Base-by-base conservation (phyloP, 2,888 invertebrate species). In the Chirona hameri region DNA sequence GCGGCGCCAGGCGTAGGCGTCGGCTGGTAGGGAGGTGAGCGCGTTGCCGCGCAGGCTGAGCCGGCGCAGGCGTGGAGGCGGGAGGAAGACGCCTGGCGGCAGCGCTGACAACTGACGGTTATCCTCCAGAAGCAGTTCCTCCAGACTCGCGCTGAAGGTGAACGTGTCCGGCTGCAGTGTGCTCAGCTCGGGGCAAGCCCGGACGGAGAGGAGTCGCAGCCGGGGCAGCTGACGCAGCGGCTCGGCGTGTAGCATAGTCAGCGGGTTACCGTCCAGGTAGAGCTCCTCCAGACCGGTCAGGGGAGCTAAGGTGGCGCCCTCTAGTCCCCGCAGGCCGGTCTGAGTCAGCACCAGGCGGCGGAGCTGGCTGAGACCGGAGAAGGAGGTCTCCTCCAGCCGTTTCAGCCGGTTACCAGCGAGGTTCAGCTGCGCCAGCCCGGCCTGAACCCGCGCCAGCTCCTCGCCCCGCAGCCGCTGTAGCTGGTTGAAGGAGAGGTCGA, bases 151-250 rank as follows among this genome's bases (percentile, higher is more conserved):
- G 88, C 95, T 95, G 89, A 95, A 95, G 84, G 93, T 93, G 87
- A 95, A 95, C 82, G 95, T 93, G 88, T 94, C 89, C 39, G 93
- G 91, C 88, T 95, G 93, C 86, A 95, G 92, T 87, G 90, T 91
- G 85, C 90, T 90, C 85, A 95, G 87, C 85, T 91, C 90, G 86
- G 91, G 91, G 86, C 93, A 90, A 86, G 92, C 90, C 88, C 92
- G 92, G 86, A 95, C 89, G 87, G 92, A 93, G 87, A 95, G 90
- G 87, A 91, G 92, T 87, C 92, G 92, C 86, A 95, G 90, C 88
- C 94, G 93, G 88, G 94, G 94, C 83, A 97, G 91, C 88, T 95
- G 95, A 86, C 93, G 91, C 87, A 96, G 94, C 84, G 95, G 94
- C 82, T 94, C 92, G 27, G 94, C 91, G 84, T 93, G 92, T 86